phyloP scores from a whole-genome alignment of 2,797 vertebrate genomes.

The Parauchenoglanis ngamensis region DNA sequence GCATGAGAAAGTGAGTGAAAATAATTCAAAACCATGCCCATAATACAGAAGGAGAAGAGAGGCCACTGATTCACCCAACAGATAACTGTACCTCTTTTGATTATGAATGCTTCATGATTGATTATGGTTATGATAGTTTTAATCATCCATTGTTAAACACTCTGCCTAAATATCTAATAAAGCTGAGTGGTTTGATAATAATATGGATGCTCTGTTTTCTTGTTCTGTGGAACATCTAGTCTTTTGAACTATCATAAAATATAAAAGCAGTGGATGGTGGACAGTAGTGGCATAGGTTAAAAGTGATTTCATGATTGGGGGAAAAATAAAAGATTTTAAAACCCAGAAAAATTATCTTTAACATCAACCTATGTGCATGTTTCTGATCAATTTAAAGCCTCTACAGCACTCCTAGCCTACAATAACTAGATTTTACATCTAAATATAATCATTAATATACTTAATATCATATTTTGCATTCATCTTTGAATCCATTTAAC shows the following conservation, averaged over 20 bases:
- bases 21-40: neutral
- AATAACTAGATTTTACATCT: neutral
- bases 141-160: neutral
- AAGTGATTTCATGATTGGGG: neutral
- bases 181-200: neutral
- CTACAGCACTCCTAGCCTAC: neutral
- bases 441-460: neutral
- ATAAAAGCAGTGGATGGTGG: neutral
- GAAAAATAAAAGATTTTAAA: neutral
- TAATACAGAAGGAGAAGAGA: constrained; percentile 52
- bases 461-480: neutral
- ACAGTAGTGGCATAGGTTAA: neutral
- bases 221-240: neutral
- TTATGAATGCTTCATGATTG: neutral
- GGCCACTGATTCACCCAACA: neutral
- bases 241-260: neutral
- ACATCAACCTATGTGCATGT: neutral
- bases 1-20: constrained; percentile 59
- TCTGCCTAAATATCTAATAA: neutral
- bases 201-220: neutral
- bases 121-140: neutral
- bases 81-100: neutral
- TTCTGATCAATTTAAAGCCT: neutral
- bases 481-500: neutral
- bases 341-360: neutral